Base-by-base conservation (phyloP, 2,113 vertebrate genomes). In the Scytalopus superciliaris region DNA sequence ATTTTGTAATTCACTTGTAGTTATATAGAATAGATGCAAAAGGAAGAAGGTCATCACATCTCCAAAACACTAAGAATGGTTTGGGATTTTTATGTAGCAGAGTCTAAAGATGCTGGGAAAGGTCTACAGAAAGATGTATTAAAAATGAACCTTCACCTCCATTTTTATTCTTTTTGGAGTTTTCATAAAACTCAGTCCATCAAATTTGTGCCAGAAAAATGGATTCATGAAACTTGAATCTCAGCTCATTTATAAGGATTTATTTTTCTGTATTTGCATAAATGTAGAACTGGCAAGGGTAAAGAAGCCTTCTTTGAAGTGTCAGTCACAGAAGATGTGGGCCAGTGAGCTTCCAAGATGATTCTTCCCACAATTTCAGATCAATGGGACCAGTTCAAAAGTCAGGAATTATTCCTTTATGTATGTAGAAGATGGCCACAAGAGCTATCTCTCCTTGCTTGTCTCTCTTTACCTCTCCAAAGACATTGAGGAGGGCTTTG, bases 271-370 rank as follows among this genome's bases (percentile, higher is more conserved):
- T 74, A 40, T 56, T 70, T 84, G 33, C 62, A 22, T 75, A 90
- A 94, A 83, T 56, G 77, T 74, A 92, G 68, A 92, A 77, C 60
- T 14, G 17, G 59, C 60, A 89, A 81, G 47, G 49, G 27, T 87
- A 80, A 70, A 73, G 73, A 93, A 81, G 53, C 77, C 64, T 76
- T 55, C 74, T 94, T 79, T 83, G 77, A 93, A 84, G 62, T 89
- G 77, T 78, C 59, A 72, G 2, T 89, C 78, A 91, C 33, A 57
- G 50, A 80, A 62, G 9, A 37, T 49, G 31, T 35, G 44, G 69
- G 31, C 39, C 60, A 67, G 9, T 33, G 64, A 80, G 74, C 55
- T 85, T 86, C 88, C 53, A 77, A 42, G 16, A 14, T 66, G 45
- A 76, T 64, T 84, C 42, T 42, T 86, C 56, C 45, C 42, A 74